phyloP scores from a whole-genome alignment of 2,797 vertebrate genomes.

The Gymnothorax reevesii region DNA sequence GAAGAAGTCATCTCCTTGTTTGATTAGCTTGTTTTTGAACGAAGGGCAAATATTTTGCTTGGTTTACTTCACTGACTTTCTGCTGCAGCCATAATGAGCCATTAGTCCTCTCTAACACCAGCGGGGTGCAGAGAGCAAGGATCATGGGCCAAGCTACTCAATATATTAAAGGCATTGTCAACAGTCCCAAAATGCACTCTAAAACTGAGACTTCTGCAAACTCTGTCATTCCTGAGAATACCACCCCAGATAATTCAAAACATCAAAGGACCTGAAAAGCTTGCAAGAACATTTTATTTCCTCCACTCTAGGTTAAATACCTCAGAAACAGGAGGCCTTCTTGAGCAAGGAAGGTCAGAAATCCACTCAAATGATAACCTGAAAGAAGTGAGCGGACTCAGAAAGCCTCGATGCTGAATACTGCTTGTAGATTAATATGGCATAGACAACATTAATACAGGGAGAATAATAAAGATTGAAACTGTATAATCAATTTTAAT shows the following conservation, averaged over 20 bases:
- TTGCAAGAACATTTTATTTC: not conserved
- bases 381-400: not conserved
- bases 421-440: not conserved
- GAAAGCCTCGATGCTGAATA: not conserved
- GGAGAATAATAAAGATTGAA: not conserved
- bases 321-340: not conserved
- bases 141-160: too few species aligned
- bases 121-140: too few species aligned
- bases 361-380: not conserved
- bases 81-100: too few species aligned
- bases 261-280: not conserved
- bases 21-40: not conserved
- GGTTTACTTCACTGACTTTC: not conserved
- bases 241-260: not conserved
- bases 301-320: constrained; percentile 6
- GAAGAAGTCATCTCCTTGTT: constrained; percentile 35
- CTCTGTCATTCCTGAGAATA: not conserved
- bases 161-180: too few species aligned
- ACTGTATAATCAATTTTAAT: not conserved
- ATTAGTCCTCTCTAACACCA: too few species aligned
- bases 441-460: not conserved
- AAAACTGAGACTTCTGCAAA: too few species aligned
- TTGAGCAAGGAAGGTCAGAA: not conserved
- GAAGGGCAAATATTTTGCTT: not conserved
- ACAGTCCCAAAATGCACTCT: too few species aligned